These are phyloP conservation scores for Probaryconus sp. DNA, from an alignment of 1,140 invertebrate species.

Conservation along the genomic window DNA sequence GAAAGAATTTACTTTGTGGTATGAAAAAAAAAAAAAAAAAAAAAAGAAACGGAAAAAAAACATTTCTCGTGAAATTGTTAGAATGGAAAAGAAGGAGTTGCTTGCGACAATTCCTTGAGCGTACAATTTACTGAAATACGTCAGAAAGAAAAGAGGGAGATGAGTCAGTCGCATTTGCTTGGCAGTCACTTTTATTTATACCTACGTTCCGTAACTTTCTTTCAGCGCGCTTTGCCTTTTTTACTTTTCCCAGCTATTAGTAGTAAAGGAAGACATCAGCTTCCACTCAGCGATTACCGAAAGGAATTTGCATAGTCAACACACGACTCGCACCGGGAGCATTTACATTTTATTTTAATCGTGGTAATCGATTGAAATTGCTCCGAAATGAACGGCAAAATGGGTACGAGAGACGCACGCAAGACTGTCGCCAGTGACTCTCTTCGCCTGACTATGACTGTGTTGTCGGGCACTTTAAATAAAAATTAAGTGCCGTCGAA, in stretches of 20 bases:
- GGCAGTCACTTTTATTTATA: slow-evolving; percentile 64
- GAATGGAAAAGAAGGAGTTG: slow-evolving; percentile 37
- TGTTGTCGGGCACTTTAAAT: slow-evolving; percentile 72
- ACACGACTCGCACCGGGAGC: slow-evolving; percentile 68
- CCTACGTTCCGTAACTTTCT: slow-evolving; percentile 60
- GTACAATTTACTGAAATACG: slow-evolving; percentile 61
- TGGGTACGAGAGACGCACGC: slow-evolving; percentile 57
- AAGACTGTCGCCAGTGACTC: too few species aligned
- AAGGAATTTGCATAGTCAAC: slow-evolving; percentile 78
- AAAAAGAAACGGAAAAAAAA: too few species aligned
- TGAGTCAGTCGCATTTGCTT: slow-evolving; percentile 57
- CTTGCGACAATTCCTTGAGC: slow-evolving; percentile 44
- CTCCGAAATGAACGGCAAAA: slow-evolving; percentile 72
- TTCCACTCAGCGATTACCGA: slow-evolving; percentile 78
- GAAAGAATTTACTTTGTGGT: slow-evolving; percentile 32
- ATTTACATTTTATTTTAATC: slow-evolving; percentile 79
- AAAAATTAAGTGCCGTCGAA: slow-evolving; percentile 76
- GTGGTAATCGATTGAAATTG: slow-evolving; percentile 77
- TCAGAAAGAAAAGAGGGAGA: slow-evolving; percentile 58
- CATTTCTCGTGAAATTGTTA: slow-evolving; percentile 43
- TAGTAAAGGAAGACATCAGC: slow-evolving; percentile 77
- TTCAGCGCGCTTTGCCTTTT: slow-evolving; percentile 60
- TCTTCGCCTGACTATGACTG: too few species aligned
- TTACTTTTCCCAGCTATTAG: slow-evolving; percentile 69
- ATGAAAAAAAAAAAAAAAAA: too few species aligned